Evolutionary conservation across 2,888 invertebrate genomes (phyloP).

Genomic region (Leptinotarsa tumamoca): DNA sequence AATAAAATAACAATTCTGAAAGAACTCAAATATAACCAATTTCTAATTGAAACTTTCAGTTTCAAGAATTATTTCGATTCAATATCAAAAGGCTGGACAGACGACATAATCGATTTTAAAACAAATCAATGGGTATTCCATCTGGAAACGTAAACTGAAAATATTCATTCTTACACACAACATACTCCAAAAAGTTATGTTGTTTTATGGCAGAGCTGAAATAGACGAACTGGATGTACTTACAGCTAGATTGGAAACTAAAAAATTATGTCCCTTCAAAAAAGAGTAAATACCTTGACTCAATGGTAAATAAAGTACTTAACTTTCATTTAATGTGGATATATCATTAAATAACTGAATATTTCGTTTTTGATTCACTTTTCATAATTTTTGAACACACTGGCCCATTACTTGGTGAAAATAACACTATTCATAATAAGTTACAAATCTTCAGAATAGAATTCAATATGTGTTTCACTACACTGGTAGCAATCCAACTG

Average conservation of each 20-base stretch:
- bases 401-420: too few relatives aligned
- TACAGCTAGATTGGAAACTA: background rate
- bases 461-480: too few relatives aligned
- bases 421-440: too few relatives aligned
- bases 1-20: slow-evolving; percentile 37
- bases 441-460: too few relatives aligned
- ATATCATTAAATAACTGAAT: too few relatives aligned
- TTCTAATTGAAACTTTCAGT: slow-evolving; percentile 37
- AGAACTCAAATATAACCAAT: slow-evolving; percentile 34
- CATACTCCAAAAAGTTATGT: slow-evolving; percentile 27
- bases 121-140: slow-evolving; percentile 39
- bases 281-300: too few relatives aligned
- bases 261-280: too few relatives aligned
- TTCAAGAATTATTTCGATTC: slow-evolving; percentile 32
- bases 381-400: too few relatives aligned
- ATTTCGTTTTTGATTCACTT: too few relatives aligned
- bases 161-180: background rate
- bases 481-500: too few relatives aligned
- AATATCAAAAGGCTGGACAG: slow-evolving; percentile 38
- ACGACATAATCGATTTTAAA: slow-evolving; percentile 40
- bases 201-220: slow-evolving; percentile 22
- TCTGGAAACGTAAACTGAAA: background rate
- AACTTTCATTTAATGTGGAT: too few relatives aligned
- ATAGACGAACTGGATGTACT: background rate
- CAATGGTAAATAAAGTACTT: too few relatives aligned